Conservation (phyloP, 1,140 invertebrate genomes). For the Frieseomelitta varia region DNA sequence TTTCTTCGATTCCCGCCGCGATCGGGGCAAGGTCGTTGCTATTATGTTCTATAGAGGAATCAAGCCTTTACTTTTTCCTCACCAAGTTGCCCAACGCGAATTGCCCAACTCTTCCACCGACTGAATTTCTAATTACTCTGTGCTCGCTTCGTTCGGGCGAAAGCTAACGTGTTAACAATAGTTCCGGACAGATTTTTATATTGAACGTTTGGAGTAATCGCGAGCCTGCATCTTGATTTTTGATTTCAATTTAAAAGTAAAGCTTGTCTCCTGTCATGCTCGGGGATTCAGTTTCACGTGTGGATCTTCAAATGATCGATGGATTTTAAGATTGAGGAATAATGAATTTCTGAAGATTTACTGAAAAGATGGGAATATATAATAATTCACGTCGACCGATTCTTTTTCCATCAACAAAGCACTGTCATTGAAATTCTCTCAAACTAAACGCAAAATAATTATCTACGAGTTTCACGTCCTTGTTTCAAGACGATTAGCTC, state of each 20-base stretch:
- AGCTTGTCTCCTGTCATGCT: background rate
- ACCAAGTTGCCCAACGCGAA: constrained; percentile 30
- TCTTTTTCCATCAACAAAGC: background rate
- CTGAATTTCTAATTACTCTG: constrained; percentile 27
- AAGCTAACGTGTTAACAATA: background rate
- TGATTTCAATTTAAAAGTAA: background rate
- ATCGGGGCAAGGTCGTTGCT: constrained; percentile 3
- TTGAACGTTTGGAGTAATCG: too few species aligned
- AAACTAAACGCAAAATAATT: background rate
- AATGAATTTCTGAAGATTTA: too few species aligned
- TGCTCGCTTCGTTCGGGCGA: background rate
- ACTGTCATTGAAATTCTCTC: too few species aligned
- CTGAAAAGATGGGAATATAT: too few species aligned
- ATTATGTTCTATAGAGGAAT: constrained; percentile 20
- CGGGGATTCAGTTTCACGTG: background rate
- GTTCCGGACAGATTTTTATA: background rate
- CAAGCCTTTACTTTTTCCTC: background rate
- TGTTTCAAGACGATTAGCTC: background rate
- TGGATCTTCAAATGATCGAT: too few species aligned
- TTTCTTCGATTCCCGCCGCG: constrained; percentile 1
- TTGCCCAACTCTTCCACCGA: constrained; percentile 30
- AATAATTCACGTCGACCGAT: too few species aligned
- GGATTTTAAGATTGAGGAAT: too few species aligned
- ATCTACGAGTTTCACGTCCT: background rate
- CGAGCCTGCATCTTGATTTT: background rate